Evolutionary conservation across 2,797 vertebrate genomes (phyloP), one percentile per base, ranked within the genome.

Genomic region (Cottoperca gobio): DNA sequence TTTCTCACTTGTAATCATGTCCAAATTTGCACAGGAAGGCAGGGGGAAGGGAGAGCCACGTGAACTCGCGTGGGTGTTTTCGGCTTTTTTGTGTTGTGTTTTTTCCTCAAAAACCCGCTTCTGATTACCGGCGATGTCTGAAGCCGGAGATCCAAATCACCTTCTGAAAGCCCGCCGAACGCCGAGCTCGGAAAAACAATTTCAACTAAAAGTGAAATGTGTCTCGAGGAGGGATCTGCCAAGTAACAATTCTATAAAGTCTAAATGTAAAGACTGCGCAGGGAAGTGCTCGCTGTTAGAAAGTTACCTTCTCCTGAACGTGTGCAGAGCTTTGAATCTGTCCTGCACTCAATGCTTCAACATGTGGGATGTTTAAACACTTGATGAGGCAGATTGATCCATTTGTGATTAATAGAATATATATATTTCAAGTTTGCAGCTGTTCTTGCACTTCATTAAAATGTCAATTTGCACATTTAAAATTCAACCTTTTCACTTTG

Each of bases 1-100:
- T 93, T 92, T 88, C 93, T 94, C 93, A 94, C 94, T 94, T 89
- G 91, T 92, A 92, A 94, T 94, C 93, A 93, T 94, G 93, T 94
- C 93, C 90, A 93, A 94, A 94, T 93, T 93, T 94, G 90, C 92
- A 90, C 92, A 93, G 93, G 89, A 93, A 94, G 91, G 91, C 86
- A 81, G 87, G 88, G 89, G 91, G 90, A 84, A 87, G 88, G 88
- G 88, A 84, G 91, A 79, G 86, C 76, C 83, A 88, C 89, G 89
- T 91, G 82, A 94, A 91, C 91, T 88, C 85, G 92, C 93, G 94
- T 95, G 92, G 92, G 89, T 90, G 93, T 89, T 88, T 86, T 82
- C 57, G 71, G n/a, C 62, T 61, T 24, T 53, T 54, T 48, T n/a
- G 21, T n/a, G 17, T 21, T 17, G 12, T 24, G 21, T 53, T 52